Conservation (phyloP, 2,888 invertebrate species). For the Zele albiditarsus region DNA sequence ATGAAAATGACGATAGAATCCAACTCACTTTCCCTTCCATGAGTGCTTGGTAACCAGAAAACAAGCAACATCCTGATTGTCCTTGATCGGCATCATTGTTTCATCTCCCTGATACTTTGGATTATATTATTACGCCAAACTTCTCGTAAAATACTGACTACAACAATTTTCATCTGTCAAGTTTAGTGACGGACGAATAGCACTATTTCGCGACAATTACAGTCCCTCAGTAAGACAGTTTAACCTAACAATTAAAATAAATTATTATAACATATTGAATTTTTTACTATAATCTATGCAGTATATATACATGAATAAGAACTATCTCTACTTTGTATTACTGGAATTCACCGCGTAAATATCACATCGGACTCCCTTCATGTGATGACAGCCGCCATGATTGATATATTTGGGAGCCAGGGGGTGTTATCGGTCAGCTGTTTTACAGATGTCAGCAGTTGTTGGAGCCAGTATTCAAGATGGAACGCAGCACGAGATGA, state of each 20-base stretch:
- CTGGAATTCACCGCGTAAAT: slow-evolving; percentile 39
- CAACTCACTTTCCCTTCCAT: slow-evolving; percentile 96
- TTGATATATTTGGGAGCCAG: slow-evolving; percentile 36
- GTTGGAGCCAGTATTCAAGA: not conserved
- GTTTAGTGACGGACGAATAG: not conserved
- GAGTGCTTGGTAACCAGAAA: slow-evolving; percentile 98
- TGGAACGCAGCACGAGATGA: not conserved
- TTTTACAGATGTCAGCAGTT: slow-evolving; percentile 42
- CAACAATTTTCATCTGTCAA: slow-evolving; percentile 48
- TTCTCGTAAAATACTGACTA: slow-evolving; percentile 36
- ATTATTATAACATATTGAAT: not conserved
- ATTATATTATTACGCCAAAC: slow-evolving; percentile 41
- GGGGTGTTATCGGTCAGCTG: slow-evolving; percentile 57
- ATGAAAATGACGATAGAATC: not conserved
- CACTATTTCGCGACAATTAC: not conserved
- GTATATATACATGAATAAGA: slow-evolving; percentile 23
- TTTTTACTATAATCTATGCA: slow-evolving; percentile 13
- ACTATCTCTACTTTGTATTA: slow-evolving; percentile 15
- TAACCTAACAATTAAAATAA: not conserved
- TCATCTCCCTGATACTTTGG: slow-evolving; percentile 72
- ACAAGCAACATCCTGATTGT: slow-evolving; percentile 96
- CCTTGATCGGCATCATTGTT: slow-evolving; percentile 87
- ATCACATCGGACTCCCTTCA: slow-evolving; percentile 32
- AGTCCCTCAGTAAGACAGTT: not conserved
- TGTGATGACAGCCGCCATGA: slow-evolving; percentile 65